Base-by-base conservation (phyloP, 2,888 invertebrate species). In the Pycnomerus fuliginosus region DNA sequence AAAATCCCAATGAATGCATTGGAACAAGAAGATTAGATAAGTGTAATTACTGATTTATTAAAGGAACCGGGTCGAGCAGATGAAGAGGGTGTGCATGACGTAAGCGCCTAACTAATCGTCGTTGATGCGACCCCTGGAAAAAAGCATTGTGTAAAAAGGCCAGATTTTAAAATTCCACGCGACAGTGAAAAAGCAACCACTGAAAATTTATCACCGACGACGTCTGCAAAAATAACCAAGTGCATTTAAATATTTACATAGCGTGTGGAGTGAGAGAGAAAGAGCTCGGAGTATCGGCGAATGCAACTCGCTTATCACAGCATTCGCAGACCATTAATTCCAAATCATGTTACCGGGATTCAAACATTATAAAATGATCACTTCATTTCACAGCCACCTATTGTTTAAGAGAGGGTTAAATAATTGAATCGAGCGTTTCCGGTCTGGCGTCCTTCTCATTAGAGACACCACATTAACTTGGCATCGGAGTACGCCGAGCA, bases 401-500 rank as follows among this genome's bases (percentile, higher is more conserved):
- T 73, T 73, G 72, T 73, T 71, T 71, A 70, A 71, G 72, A 73
- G 72, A 72, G 73, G 73, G 73, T 73, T 73, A 73, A 72, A 73
- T 73, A 73, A 73, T 73, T 72, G 72, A 71, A 71, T 73, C 68
- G 67, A 60, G 59, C 61, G 58, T 60, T 62, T 64, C 61, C 64
- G 61, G 62, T 60, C 60, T 60, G 59, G 50, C 58, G 47, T 42
- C 36, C 20, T 27, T 13, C 51, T 61, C 57, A 53, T 58, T 58
- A 61, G 53, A 45, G 50, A 57, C 49, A 47, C 37, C 28, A 56
- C 58, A 58, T 56, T 60, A 50, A 55, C 36, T 52, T 39, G 47
- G 48, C 39, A 55, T 45, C 56, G 57, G 53, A 46, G 20, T 20
- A 16, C 16, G 10, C 15, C 13, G 17, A 11, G n/a, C 43, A 40